phyloP scores from a whole-genome alignment of 2,888 invertebrate species.

The Andrena marginata region DNA sequence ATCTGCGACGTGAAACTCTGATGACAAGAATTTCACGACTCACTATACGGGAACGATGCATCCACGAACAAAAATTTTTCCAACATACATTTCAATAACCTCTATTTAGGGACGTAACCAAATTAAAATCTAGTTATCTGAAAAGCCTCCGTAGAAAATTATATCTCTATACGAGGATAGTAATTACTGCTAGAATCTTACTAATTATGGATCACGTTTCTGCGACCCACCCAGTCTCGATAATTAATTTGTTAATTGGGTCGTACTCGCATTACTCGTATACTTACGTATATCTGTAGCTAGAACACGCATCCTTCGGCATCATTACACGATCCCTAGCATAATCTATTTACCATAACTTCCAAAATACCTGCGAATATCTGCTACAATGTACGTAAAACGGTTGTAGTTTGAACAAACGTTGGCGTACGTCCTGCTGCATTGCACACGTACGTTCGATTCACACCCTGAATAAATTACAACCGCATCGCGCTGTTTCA shows the following conservation, averaged over 20 bases:
- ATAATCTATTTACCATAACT: not conserved
- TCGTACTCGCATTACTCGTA: not conserved
- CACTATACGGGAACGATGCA: slow-evolving; percentile 1
- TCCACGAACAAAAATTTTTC: no score
- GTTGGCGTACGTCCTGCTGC: not conserved
- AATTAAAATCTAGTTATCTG: not conserved
- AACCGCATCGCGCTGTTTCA: no score
- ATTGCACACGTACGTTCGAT: not conserved
- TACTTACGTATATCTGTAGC: not conserved
- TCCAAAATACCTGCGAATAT: not conserved
- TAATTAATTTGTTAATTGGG: not conserved
- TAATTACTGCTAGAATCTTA: not conserved
- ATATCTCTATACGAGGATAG: not conserved
- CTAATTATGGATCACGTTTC: not conserved
- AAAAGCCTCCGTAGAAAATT: not conserved
- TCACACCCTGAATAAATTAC: slow-evolving; percentile 18
- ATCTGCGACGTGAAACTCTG: slow-evolving; percentile 13
- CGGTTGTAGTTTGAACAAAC: no score
- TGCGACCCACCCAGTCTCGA: not conserved
- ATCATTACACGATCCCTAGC: not conserved
- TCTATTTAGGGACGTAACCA: no score
- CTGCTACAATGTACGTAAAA: not conserved
- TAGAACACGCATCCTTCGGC: not conserved
- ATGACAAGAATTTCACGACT: slow-evolving; percentile 15
- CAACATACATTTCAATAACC: no score